phyloP scores from a whole-genome alignment of 2,888 invertebrate genomes.

The Drosophila mercatorum region DNA sequence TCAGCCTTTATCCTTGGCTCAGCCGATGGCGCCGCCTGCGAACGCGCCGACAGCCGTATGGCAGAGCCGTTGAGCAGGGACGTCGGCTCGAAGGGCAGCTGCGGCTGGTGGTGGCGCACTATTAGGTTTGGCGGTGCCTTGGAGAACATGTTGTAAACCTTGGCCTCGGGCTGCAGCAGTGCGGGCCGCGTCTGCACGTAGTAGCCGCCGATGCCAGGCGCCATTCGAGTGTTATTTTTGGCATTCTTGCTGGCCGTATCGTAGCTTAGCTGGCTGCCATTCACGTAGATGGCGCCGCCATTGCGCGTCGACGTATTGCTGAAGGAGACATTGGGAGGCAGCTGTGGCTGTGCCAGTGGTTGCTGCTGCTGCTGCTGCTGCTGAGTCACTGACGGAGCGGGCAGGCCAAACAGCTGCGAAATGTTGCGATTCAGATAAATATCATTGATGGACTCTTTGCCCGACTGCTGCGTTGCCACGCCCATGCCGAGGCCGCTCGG shows the following conservation, averaged over 20 bases:
- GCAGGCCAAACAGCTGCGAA: constrained; percentile 80
- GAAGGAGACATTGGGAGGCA: constrained; percentile 80
- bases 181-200: constrained; percentile 75
- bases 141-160: constrained; percentile 83
- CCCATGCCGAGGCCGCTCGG: constrained; percentile 45
- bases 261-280: constrained; percentile 68
- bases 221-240: constrained; percentile 70
- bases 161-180: constrained; percentile 66
- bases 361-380: constrained; percentile 27
- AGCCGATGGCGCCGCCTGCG: constrained; percentile 37
- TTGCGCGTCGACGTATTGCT: constrained; percentile 68
- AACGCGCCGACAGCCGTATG: constrained; percentile 63
- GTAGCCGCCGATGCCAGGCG: constrained; percentile 63
- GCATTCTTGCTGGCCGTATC: constrained; percentile 82
- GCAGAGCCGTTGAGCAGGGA: constrained; percentile 54
- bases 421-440: constrained; percentile 83
- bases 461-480: constrained; percentile 50
- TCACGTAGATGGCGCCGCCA: constrained; percentile 66
- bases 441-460: constrained; percentile 82
- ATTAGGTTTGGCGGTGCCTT: constrained; percentile 74
- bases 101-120: constrained; percentile 67
- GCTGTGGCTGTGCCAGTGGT: constrained; percentile 34
- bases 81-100: constrained; percentile 52
- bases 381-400: constrained; percentile 20
- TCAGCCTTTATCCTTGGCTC: constrained; percentile 54